Conservation (phyloP, 2,797 vertebrate species). For the Paguma larvata region DNA sequence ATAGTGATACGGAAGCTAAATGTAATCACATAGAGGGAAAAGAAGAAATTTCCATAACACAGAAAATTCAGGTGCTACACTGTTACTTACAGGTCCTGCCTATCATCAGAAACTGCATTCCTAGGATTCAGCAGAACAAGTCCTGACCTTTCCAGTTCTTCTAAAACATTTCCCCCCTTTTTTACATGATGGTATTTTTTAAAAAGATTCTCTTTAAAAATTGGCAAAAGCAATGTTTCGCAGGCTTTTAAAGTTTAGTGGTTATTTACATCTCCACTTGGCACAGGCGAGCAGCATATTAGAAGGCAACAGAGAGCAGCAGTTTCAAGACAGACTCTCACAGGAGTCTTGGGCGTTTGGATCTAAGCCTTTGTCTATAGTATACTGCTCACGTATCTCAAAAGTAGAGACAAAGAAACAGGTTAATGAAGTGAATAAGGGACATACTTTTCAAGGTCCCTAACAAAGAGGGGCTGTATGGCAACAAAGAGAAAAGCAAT, state of each 20-base stretch:
- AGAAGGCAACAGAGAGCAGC: neutral
- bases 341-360: neutral
- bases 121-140: slow-evolving; percentile 31
- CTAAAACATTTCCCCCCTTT: neutral
- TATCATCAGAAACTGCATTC: neutral
- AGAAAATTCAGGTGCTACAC: slow-evolving; percentile 30
- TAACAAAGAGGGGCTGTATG: slow-evolving; percentile 13
- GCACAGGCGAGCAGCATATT: neutral
- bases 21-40: slow-evolving; percentile 25
- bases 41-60: slow-evolving; percentile 34
- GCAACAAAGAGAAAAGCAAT: slow-evolving; percentile 56
- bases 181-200: neutral
- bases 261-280: neutral
- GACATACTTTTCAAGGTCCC: slow-evolving; percentile 14
- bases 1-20: slow-evolving; percentile 24
- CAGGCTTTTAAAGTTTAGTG: slow-evolving; percentile 29
- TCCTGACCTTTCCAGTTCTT: slow-evolving; percentile 4
- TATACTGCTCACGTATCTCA: neutral
- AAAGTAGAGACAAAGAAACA: slow-evolving; percentile 55
- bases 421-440: slow-evolving; percentile 40
- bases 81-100: neutral
- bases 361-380: slow-evolving; percentile 8
- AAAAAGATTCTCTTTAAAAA: slow-evolving; percentile 43
- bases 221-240: slow-evolving; percentile 41
- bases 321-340: slow-evolving; percentile 20